A percentile compares a stretch with the other conserved stretches of the same genome.
These are phyloP conservation scores for Alosa alosa DNA, from an alignment of 2,113 vertebrate species.

Conservation along the genomic window DNA sequence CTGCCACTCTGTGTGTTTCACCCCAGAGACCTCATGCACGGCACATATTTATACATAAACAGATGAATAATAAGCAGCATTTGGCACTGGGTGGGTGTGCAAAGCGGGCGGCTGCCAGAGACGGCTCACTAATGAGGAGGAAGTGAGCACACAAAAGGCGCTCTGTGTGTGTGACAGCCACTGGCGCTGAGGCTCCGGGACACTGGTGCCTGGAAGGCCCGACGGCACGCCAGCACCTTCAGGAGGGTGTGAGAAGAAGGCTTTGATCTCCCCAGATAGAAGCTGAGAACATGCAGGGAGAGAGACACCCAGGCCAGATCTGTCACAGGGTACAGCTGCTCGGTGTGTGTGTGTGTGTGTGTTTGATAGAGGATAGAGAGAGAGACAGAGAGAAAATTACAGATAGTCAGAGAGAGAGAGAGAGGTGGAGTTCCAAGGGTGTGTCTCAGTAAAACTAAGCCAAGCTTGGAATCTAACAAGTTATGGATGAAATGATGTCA, in stretches of 20 bases:
- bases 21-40: background rate
- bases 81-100: background rate
- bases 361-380: background rate
- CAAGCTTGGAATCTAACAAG: background rate
- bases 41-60: background rate
- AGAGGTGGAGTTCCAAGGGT: background rate
- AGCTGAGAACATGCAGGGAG: background rate
- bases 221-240: background rate
- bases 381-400: background rate
- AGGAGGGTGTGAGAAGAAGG: background rate
- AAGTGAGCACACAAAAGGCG: conserved; percentile 2
- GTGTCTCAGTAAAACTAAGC: conserved; percentile 21
- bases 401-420: background rate
- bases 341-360: background rate
- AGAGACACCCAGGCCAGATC: background rate
- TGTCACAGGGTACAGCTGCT: background rate
- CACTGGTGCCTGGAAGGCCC: background rate
- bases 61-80: background rate
- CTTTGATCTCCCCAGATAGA: background rate
- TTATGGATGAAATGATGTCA: conserved; percentile 13
- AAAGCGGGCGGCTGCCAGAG: background rate
- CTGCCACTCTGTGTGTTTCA: background rate
- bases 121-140: background rate
- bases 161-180: background rate
- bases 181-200: background rate